These are phyloP conservation scores for Narcine bancroftii DNA, from an alignment of 2,113 vertebrate genomes.

Conservation along the genomic window DNA sequence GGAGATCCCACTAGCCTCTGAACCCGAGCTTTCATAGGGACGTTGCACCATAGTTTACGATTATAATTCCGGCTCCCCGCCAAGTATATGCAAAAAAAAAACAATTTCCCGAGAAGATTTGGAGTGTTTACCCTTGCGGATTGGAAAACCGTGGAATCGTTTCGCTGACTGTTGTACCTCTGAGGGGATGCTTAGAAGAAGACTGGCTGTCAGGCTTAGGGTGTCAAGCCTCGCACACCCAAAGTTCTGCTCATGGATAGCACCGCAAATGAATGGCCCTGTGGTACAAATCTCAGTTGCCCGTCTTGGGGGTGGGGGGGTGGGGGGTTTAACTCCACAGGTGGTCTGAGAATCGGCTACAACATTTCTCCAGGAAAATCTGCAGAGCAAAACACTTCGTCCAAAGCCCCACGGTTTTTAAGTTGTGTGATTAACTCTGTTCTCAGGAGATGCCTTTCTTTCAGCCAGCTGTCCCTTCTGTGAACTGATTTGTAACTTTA, in stretches of 20 bases:
- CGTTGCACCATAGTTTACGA: not conserved
- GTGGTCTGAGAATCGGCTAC: not conserved
- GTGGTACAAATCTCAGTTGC: not conserved
- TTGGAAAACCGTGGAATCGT: not conserved
- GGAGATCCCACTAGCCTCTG: not conserved
- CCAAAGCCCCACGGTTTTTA: not conserved
- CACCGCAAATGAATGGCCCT: not conserved
- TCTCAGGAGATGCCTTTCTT: too few species aligned
- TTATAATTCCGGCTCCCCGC: not conserved
- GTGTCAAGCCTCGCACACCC: not conserved
- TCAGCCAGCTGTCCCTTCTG: too few species aligned
- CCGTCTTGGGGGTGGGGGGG: too few species aligned
- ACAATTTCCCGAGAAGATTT: not conserved
- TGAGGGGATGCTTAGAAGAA: not conserved
- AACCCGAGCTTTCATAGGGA: not conserved
- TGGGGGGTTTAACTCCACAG: not conserved
- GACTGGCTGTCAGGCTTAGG: not conserved
- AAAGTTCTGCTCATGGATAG: not conserved
- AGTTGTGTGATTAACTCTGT: not conserved
- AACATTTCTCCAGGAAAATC: not conserved
- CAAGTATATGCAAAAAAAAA: not conserved
- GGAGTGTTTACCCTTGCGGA: not conserved
- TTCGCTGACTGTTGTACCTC: not conserved
- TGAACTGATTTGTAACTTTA: not conserved
- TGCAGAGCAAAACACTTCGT: not conserved